A percentile compares a stretch with the other conserved stretches of the same genome.
These are phyloP conservation scores for Carcharodon carcharias DNA, from an alignment of 2,797 vertebrate genomes.

Conservation along the genomic window DNA sequence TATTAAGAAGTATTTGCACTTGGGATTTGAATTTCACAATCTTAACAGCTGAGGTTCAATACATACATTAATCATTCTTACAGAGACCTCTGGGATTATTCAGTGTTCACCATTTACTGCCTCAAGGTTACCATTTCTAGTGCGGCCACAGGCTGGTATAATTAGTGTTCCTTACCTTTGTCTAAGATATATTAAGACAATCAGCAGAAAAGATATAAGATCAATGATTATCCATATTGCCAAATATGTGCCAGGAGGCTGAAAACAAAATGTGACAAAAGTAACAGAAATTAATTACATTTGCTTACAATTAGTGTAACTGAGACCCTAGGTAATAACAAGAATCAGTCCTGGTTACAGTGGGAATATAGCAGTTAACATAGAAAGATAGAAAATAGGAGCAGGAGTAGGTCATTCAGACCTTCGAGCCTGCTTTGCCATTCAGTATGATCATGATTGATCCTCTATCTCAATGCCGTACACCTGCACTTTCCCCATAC, in stretches of 20 bases:
- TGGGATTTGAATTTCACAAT: neutral
- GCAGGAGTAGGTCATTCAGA: no score
- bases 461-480: no score
- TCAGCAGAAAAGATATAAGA: conserved; percentile 8
- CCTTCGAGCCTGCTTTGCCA: no score
- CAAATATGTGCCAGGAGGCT: neutral
- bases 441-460: no score
- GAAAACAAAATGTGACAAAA: neutral
- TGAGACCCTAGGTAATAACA: no score
- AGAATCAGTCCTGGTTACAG: neutral
- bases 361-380: neutral
- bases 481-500: no score
- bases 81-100: neutral
- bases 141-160: neutral
- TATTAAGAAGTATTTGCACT: neutral
- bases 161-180: conserved; percentile 1
- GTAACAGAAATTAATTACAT: neutral
- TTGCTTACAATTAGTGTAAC: neutral
- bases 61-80: neutral
- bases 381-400: no score
- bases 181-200: neutral
- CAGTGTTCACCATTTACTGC: neutral
- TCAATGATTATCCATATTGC: neutral
- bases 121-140: neutral
- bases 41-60: neutral